phyloP scores from a whole-genome alignment of 2,797 vertebrate genomes.

The Leptodactylus fallax region DNA sequence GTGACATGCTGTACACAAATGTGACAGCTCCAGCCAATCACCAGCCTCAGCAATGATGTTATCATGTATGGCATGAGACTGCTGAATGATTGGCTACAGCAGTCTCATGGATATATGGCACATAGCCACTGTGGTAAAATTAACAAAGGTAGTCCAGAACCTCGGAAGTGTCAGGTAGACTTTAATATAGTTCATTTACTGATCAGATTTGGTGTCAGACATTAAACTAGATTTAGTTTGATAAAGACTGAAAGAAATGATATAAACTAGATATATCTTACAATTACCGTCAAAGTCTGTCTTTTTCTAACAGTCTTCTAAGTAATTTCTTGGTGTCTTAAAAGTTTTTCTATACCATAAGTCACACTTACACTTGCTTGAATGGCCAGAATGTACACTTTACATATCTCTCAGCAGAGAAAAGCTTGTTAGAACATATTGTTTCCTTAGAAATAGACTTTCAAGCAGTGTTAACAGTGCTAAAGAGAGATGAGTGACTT shows the following conservation, averaged over 20 bases:
- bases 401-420: constrained; percentile 35
- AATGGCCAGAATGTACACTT: constrained; percentile 35
- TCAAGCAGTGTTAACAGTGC: constrained; percentile 68
- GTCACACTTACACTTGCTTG: constrained; percentile 12
- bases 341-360: constrained; percentile 16
- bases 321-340: constrained; percentile 19
- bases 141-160: too few species aligned
- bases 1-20: too few species aligned
- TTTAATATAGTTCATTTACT: background rate
- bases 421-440: constrained; percentile 65
- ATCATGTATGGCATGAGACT: too few species aligned
- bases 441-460: constrained; percentile 60
- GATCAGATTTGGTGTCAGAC: background rate
- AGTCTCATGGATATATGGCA: too few species aligned
- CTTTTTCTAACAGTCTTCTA: background rate
- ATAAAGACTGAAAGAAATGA: background rate
- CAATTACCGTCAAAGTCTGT: background rate
- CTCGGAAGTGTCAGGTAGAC: background rate
- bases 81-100: too few species aligned
- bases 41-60: too few species aligned
- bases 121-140: too few species aligned
- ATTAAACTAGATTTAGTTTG: background rate
- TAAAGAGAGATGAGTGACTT: constrained; percentile 66
- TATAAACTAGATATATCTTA: background rate
- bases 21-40: too few species aligned